These are phyloP conservation scores for Haemorhous mexicanus DNA, from an alignment of 2,113 vertebrate genomes.

Conservation along the genomic window DNA sequence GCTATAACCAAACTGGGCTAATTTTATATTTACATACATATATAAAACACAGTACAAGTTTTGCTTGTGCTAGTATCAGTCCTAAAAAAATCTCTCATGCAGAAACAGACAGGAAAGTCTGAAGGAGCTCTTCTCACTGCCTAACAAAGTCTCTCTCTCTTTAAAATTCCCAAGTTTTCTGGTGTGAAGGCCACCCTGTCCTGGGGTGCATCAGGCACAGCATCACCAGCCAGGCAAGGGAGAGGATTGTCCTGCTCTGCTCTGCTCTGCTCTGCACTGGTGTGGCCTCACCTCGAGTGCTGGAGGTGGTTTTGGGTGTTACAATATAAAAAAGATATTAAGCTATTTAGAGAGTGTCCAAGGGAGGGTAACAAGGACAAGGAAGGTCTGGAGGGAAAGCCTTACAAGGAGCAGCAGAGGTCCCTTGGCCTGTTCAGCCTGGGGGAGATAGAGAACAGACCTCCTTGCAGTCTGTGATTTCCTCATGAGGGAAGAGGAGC, in stretches of 20 bases:
- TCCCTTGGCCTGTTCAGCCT: neutral
- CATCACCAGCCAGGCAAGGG: fast-evolving
- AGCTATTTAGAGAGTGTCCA: neutral
- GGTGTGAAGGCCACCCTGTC: fast-evolving
- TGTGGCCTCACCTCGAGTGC: fast-evolving
- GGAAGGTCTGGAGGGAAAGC: neutral
- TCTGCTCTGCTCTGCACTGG: fast-evolving
- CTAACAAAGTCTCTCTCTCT: neutral
- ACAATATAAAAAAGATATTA: neutral
- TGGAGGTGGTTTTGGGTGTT: neutral
- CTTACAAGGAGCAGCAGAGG: fast-evolving
- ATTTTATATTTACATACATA: too few species aligned
- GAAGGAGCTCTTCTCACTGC: neutral
- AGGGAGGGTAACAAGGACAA: neutral
- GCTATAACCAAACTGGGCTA: neutral
- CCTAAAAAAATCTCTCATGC: neutral
- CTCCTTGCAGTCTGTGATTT: neutral
- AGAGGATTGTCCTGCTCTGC: neutral
- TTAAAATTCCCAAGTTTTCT: neutral
- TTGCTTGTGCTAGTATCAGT: neutral
- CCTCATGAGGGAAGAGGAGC: neutral
- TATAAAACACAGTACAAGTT: neutral
- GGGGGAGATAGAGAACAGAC: neutral
- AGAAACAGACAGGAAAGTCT: neutral
- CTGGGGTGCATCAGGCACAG: neutral